Evolutionary conservation across 2,797 vertebrate genomes (phyloP), one percentile per base, ranked within the genome.

Genomic region (Argyrosomus regius): DNA sequence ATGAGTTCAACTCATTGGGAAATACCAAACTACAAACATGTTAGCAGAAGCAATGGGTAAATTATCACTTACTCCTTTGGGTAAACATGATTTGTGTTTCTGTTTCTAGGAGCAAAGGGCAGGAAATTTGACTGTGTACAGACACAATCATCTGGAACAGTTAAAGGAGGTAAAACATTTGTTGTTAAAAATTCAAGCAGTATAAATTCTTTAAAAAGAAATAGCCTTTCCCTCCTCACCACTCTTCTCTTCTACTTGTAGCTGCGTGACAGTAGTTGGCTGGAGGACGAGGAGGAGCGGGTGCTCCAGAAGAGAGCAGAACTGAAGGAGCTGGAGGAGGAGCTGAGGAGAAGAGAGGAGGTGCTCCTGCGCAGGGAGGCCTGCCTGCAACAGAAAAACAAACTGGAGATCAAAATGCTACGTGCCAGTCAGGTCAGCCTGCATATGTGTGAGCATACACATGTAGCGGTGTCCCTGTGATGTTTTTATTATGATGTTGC

Each of bases 241-340:
- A 0, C n/a, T 28, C 18, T 14, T 62, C 17, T 0, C 16, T 61
- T 26, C 20, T 53, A 13, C 39, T 49, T 68, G 28, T 31, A 93
- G 93, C 46, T 45, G 3, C 4, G 0, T 31, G 75, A 52, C 18
- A 63, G 45, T 1, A 95, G 94, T 80, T 98, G 97, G 96, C 85
- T 97, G 80, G 97, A 97, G 90, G 95, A 97, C 87, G 96, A 97
- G 86, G 96, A 97, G 77, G 97, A 98, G 88, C 92, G 81, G 79
- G 94, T 96, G 83, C 90, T 99, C 71, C 95, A 94, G 81, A 95
- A 96, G 72, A 95, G 94, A 72, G 95, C 94, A 74, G 94, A 96
- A 67, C 77, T 97, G 82, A 93, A 91, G 86, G 93, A 96, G 87
- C 91, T 98, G 81, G 94, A 97, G 84, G 95, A 97, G 84, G 97